Conservation (phyloP, 92 coral and sea anemone genomes). For the Heteractis magnifica region DNA sequence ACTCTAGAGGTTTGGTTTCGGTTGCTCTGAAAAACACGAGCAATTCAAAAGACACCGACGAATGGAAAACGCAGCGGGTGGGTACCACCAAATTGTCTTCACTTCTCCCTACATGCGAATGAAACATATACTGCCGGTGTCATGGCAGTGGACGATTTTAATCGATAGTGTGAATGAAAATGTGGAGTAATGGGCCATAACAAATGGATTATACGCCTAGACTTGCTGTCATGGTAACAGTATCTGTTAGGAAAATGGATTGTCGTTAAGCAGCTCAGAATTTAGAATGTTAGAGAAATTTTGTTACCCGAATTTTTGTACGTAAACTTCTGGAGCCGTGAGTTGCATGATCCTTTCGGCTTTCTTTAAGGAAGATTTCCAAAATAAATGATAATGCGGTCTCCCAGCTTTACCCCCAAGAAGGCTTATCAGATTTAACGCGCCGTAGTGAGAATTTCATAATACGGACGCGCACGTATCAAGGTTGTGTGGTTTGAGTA, state of each 20-base stretch:
- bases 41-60: slow-evolving; percentile 8
- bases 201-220: too few relatives aligned
- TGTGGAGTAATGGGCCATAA: too few relatives aligned
- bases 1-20: not conserved
- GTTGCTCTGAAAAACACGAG: not conserved
- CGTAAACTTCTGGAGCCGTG: not conserved
- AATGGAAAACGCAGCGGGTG: slow-evolving; percentile 1
- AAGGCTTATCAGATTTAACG: slow-evolving; percentile 7
- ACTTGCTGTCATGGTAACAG: too few relatives aligned
- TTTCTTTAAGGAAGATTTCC: not conserved
- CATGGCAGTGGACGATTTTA: too few relatives aligned
- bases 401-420: not conserved
- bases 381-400: not conserved
- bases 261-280: too few relatives aligned
- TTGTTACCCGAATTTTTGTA: not conserved
- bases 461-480: not conserved
- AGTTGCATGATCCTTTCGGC: not conserved
- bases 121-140: slow-evolving; percentile 1
- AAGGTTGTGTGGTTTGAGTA: not conserved
- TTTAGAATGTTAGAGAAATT: too few relatives aligned
- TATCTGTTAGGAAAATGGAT: too few relatives aligned
- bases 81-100: not conserved
- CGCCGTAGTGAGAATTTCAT: not conserved
- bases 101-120: not conserved
- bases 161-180: too few relatives aligned